A percentile compares a stretch with the other conserved stretches of the same genome.
Evolutionary conservation across 2,888 invertebrate genomes (phyloP).

Genomic region (Ceramica pisi): DNA sequence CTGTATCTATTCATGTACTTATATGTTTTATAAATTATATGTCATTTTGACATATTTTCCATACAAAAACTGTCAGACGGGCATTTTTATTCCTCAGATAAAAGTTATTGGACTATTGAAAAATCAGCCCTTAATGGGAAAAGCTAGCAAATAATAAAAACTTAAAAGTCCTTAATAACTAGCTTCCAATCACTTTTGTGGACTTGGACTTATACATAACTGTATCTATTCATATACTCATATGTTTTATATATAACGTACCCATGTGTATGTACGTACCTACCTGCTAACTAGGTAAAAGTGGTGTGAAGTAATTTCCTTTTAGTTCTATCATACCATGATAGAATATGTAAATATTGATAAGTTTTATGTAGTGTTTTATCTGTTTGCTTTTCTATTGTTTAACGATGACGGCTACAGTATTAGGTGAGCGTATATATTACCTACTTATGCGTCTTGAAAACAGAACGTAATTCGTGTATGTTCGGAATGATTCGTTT

Average conservation of each 20-base stretch:
- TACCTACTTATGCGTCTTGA: constrained; percentile 11
- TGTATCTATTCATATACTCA: no score
- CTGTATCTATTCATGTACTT: no score
- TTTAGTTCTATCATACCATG: constrained; percentile 64
- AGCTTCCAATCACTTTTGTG: background rate
- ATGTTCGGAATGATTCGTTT: constrained; percentile 36
- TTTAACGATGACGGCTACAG: constrained; percentile 57
- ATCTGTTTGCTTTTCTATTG: constrained; percentile 79
- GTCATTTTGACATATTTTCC: no score
- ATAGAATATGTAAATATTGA: constrained; percentile 76
- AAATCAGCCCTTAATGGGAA: constrained; percentile 15
- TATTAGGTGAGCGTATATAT: constrained; percentile 23
- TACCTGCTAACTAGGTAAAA: constrained; percentile 22
- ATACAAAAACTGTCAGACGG: no score
- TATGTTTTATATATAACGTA: no score
- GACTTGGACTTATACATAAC: background rate
- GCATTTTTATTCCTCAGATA: no score
- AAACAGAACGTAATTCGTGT: constrained; percentile 43
- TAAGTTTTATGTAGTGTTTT: constrained; percentile 73
- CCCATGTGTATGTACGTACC: background rate
- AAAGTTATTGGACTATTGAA: no score
- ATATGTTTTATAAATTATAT: no score
- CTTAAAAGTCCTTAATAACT: background rate
- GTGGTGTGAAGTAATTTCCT: constrained; percentile 64
- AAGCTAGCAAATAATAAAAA: constrained; percentile 10